Base-by-base conservation (phyloP, 2,797 vertebrate species). In the Phyllotis vaccarum region DNA sequence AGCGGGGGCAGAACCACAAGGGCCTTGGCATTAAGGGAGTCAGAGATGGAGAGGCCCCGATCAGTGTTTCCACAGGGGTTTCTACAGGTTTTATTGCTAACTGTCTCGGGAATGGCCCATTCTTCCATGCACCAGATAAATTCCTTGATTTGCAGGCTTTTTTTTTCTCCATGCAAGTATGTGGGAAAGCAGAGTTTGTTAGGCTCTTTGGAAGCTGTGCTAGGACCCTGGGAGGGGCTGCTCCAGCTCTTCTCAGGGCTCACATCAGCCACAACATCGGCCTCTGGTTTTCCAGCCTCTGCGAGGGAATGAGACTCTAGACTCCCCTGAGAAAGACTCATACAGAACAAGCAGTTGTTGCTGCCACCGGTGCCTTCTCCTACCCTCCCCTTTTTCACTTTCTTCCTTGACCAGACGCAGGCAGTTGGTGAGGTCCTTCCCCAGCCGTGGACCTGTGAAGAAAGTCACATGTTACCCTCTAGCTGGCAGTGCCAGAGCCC, bases 361-460 rank as follows among this genome's bases (percentile, higher is more conserved):
- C 98, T 97, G 5, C 78, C 96, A n/a, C 79, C 97, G n/a, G 80
- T 96, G 24, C 91, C 60, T 14, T 98, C 98, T 40, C 97, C 98
- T 5, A 79, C 76, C 95, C 96, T 99, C 16, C 79, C 9, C 96
- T 98, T 98, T 86, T 92, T 98, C 75, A 86, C 68, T 94, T 89
- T 98, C 93, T 98, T 99, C 93, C 98, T 98, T 75, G 98, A 86
- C 94, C 98, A 96, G 94, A 99, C 95, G 96, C 98, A 98, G 95
- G 98, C 98, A 52, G 98, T 95, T 34, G 99, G 98, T 85, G 98
- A 96, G 58, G 96, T 97, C 96, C 97, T 98, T 90, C 96, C 98
- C 99, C 99, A 99, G 46, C 99, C 99, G 34, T 96, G 96, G 54
- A 99, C 98, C 99, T 99, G 98, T 92, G 91, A 94, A 74, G 13